Evolutionary conservation across 2,797 vertebrate genomes (phyloP).

Genomic region (Cottoperca gobio): DNA sequence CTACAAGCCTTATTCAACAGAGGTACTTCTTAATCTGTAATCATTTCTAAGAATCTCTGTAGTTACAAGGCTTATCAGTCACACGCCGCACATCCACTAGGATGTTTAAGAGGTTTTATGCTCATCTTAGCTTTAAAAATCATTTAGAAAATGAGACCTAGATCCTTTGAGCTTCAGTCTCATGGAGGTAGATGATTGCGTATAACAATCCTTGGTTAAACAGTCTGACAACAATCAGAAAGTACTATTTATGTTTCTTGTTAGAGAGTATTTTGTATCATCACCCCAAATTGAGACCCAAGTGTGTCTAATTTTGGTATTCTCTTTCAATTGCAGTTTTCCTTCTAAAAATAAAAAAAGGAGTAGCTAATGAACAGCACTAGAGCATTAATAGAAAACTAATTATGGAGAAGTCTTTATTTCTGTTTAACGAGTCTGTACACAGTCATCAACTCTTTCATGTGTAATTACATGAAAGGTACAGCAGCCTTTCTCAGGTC

Average conservation of each 20-base stretch:
- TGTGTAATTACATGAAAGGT: conserved; percentile 39
- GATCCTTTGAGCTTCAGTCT: not conserved
- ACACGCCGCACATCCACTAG: not conserved
- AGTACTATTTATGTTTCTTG: not conserved
- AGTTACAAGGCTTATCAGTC: not conserved
- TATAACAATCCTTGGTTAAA: not conserved
- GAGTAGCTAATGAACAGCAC: conserved; percentile 7
- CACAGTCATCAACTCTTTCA: conserved; percentile 21
- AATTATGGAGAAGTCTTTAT: conserved; percentile 31
- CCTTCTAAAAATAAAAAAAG: conserved; percentile 19
- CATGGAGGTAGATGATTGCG: not conserved
- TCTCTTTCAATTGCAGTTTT: conserved; percentile 7
- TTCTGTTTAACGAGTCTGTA: conserved; percentile 28
- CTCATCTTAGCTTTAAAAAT: not conserved
- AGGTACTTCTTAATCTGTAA: not conserved
- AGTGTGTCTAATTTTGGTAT: conserved; percentile 16
- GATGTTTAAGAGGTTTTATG: not conserved
- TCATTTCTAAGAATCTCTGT: conserved; percentile 9
- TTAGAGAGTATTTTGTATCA: not conserved
- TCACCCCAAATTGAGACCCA: not conserved
- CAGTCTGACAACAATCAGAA: not conserved
- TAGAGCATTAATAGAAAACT: conserved; percentile 27
- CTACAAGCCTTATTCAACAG: conserved; percentile 3
- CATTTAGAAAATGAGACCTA: not conserved
- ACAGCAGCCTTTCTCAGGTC: conserved; percentile 22